Evolutionary conservation across 2,113 vertebrate species (phyloP).

Genomic region (Andinoacara biseriatus): DNA sequence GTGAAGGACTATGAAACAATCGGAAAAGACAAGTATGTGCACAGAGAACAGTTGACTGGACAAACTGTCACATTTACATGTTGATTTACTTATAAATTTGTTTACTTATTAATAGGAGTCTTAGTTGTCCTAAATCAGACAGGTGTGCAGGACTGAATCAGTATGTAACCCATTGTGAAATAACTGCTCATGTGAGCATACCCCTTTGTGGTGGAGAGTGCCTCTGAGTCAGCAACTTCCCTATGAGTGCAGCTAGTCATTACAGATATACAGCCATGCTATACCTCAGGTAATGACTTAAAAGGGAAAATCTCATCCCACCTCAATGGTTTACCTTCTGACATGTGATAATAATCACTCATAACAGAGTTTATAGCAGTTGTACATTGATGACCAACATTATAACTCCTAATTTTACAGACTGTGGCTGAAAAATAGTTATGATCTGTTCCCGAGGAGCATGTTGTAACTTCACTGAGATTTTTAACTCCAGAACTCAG

Average conservation of each 20-base stretch:
- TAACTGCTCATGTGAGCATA: not conserved
- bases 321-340: not conserved
- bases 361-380: not conserved
- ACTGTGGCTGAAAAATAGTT: not conserved
- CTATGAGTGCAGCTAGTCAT: not conserved
- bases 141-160: not conserved
- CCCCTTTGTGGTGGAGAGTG: not conserved
- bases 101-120: not conserved
- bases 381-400: not conserved
- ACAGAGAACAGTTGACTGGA: not conserved
- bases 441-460: not conserved
- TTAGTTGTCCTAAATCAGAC: not conserved
- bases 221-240: not conserved
- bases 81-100: not conserved
- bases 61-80: not conserved
- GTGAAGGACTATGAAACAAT: constrained; percentile 98
- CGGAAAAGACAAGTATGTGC: constrained; percentile 94
- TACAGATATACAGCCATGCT: not conserved
- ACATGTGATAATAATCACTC: not conserved
- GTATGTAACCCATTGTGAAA: not conserved
- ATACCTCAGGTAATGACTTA: not conserved
- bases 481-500: constrained; percentile 17
- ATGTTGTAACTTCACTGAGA: constrained; percentile 24
- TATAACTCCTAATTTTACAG: not conserved
- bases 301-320: not conserved